Percentiles rank a stretch among this genome's conserved stretches.
Conservation (phyloP, 2,888 invertebrate species). For the Sinohyriopsis cumingii region DNA sequence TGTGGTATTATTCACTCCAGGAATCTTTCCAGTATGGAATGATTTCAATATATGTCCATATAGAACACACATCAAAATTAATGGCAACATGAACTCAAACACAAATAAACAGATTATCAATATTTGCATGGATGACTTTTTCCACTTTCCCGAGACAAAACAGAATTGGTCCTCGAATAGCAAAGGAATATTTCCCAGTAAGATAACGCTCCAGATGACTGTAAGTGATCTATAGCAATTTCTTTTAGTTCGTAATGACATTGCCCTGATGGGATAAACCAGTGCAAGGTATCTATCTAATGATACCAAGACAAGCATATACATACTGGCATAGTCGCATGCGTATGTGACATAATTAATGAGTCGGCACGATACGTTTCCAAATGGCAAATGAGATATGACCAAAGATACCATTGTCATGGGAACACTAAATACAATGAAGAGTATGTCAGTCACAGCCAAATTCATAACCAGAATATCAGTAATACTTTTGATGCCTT, state of each 20-base stretch:
- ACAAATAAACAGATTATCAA: conserved; percentile 76
- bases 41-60: conserved; percentile 89
- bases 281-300: conserved; percentile 89
- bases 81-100: conserved; percentile 87
- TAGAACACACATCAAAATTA: conserved; percentile 86
- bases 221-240: conserved; percentile 85
- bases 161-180: conserved; percentile 26
- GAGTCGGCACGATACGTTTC: conserved; percentile 88
- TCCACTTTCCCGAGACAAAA: conserved; percentile 64
- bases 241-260: conserved; percentile 84
- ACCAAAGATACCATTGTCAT: conserved; percentile 87
- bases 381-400: conserved; percentile 85
- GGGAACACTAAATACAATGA: conserved; percentile 91
- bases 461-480: conserved; percentile 89
- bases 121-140: background rate
- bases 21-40: conserved; percentile 83
- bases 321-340: conserved; percentile 90
- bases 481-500: conserved; percentile 87
- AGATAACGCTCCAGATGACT: conserved; percentile 84
- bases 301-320: conserved; percentile 91
- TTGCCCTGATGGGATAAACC: conserved; percentile 88
- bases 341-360: conserved; percentile 92
- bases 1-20: conserved; percentile 77
- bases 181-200: conserved; percentile 44
- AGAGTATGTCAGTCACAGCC: conserved; percentile 88